phyloP scores from a whole-genome alignment of 1,140 invertebrate species.

The Harlomillsia oculata region DNA sequence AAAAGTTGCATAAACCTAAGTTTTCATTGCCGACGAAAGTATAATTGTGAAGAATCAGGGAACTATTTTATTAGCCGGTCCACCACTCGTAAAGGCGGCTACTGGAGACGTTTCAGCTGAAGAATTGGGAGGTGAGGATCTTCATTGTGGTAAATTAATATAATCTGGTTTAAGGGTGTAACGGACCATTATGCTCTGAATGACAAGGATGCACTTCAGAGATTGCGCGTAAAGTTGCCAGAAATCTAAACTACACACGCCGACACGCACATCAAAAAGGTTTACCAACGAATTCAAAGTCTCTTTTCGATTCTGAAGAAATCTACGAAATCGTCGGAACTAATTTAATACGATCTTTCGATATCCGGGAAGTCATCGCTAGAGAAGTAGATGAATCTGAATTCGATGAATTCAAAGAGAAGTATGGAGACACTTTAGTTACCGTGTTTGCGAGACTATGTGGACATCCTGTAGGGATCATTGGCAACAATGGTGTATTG shows the following conservation, averaged over 20 bases:
- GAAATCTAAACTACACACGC: slow-evolving; percentile 58
- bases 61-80: slow-evolving; percentile 94
- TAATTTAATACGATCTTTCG: slow-evolving; percentile 85
- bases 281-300: slow-evolving; percentile 50
- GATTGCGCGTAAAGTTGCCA: slow-evolving; percentile 64
- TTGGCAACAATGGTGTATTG: slow-evolving; percentile 97
- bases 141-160: slow-evolving; percentile 78
- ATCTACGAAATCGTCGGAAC: slow-evolving; percentile 94
- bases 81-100: slow-evolving; percentile 91
- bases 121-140: slow-evolving; percentile 91
- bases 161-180: no score
- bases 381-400: slow-evolving; percentile 90
- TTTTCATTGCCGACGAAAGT: slow-evolving; percentile 96
- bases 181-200: slow-evolving; percentile 92
- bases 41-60: slow-evolving; percentile 91
- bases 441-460: slow-evolving; percentile 90
- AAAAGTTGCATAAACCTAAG: no score
- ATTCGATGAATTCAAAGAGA: slow-evolving; percentile 95
- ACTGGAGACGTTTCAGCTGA: slow-evolving; percentile 82
- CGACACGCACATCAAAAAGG: slow-evolving; percentile 35
- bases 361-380: slow-evolving; percentile 90
- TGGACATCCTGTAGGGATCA: slow-evolving; percentile 85
- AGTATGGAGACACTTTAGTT: slow-evolving; percentile 89
- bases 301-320: slow-evolving; percentile 70
- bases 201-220: slow-evolving; percentile 81